Base-by-base conservation (phyloP, 2,113 vertebrate species). In the Cyanoderma ruficeps region DNA sequence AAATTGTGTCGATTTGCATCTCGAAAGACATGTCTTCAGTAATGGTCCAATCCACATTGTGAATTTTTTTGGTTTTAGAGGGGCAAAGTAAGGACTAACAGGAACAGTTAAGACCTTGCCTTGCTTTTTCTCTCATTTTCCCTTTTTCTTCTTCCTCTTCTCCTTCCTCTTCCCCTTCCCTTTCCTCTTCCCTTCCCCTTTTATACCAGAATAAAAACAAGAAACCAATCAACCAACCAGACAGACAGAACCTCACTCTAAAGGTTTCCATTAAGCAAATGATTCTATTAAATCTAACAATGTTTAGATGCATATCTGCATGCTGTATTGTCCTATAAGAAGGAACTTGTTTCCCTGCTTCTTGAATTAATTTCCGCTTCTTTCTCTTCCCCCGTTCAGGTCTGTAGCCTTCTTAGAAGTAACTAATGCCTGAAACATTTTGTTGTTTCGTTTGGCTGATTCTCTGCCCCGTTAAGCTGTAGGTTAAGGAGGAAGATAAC, bases 401-500 rank as follows among this genome's bases (percentile, higher is more conserved):
- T 41, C 33, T 44, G 44, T 12, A 81, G 12, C 13, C 8, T 41
- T 21, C 47, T 63, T 35, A 72, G 33, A 81, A 31, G 13, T 50
- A 77, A 55, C 6, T 31, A 27, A 72, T 9, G 55, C 7, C 9
- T 65, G n/a, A 79, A 61, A 10, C 1, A 6, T 22, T 67, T 79
- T 42, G 12, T 41, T 78, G 13, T 3, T 47, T 59, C 50, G 1
- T 86, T 50, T 44, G 13, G 6, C 47, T 65, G 19, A 33, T 57
- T 72, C 9, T 3, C 31, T 35, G 5, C 3, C 30, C 21, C 0
- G 0, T 35, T 46, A 47, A 82, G 11, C 19, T 42, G 13, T 35
- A 59, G 5, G 30, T 86, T 61, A 93, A 80, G 17, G 13, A 57
- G 24, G 10, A 76, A 80, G 39, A 22, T 15, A 80, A 59, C 8